Percentiles rank a stretch among this genome's conserved stretches.
Conservation (phyloP, 2,888 invertebrate genomes). For the Iphiclides podalirius region DNA sequence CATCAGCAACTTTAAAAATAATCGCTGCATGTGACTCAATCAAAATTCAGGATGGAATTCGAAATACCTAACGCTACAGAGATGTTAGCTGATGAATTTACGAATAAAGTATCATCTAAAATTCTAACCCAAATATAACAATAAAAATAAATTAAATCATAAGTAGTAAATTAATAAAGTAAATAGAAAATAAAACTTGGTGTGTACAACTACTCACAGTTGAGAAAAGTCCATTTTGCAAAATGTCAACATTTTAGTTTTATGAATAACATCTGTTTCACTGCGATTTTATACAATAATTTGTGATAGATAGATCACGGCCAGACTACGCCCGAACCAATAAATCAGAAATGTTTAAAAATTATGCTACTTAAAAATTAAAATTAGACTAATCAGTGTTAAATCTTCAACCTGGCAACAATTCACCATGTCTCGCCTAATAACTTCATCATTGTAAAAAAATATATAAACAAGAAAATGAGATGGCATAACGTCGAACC, state of each 20-base stretch:
- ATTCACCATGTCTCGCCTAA: slow-evolving; percentile 1
- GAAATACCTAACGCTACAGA: neutral
- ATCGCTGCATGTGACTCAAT: neutral
- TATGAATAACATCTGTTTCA: too few species aligned
- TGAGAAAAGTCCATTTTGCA: too few species aligned
- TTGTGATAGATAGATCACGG: too few species aligned
- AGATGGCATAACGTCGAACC: neutral
- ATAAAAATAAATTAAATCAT: slow-evolving; percentile 22
- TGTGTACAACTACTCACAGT: neutral
- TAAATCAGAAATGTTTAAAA: slow-evolving; percentile 7
- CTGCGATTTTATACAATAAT: neutral
- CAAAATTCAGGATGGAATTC: neutral
- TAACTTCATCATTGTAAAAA: neutral
- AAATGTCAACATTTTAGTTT: too few species aligned
- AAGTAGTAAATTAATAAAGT: slow-evolving; percentile 15
- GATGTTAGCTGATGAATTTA: neutral
- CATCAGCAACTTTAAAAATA: too few species aligned
- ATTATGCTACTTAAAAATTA: slow-evolving; percentile 22
- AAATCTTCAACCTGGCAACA: slow-evolving; percentile 12
- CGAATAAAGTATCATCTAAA: slow-evolving; percentile 8
- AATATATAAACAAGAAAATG: slow-evolving; percentile 1
- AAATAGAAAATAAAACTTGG: slow-evolving; percentile 6
- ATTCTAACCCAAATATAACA: slow-evolving; percentile 16
- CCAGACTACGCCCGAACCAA: neutral
- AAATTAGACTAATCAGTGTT: slow-evolving; percentile 22